Evolutionary conservation across 2,888 invertebrate genomes (phyloP).

Genomic region (Eledone cirrhosa): DNA sequence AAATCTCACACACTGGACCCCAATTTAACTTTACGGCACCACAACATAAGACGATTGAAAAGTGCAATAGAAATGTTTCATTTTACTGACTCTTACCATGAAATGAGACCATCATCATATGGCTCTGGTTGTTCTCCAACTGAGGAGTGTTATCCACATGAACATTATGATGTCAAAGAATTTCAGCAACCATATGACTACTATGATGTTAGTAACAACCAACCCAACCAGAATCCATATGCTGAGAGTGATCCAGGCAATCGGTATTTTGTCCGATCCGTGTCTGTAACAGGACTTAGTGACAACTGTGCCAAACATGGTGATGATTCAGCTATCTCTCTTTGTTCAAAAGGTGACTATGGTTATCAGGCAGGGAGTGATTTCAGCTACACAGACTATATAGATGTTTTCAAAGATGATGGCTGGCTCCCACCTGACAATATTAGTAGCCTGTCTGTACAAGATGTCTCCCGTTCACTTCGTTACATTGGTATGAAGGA

Average conservation of each 20-base stretch:
- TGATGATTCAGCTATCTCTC: constrained; percentile 59
- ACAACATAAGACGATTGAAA: constrained; percentile 50
- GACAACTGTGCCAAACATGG: constrained; percentile 48
- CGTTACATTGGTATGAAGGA: constrained; percentile 64
- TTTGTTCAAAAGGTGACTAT: constrained; percentile 50
- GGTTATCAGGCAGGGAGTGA: constrained; percentile 55
- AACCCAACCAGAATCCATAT: constrained; percentile 35
- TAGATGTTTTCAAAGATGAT: constrained; percentile 47
- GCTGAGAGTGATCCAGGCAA: constrained; percentile 50
- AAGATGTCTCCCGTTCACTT: constrained; percentile 58
- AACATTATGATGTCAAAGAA: not conserved
- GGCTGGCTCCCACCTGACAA: constrained; percentile 59
- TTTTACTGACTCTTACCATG: constrained; percentile 44
- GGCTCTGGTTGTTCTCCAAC: not conserved
- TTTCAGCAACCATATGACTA: not conserved
- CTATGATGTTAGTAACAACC: not conserved
- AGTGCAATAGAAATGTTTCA: constrained; percentile 55
- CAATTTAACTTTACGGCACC: constrained; percentile 57
- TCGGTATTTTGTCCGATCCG: constrained; percentile 40
- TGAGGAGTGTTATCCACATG: not conserved
- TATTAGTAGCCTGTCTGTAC: constrained; percentile 50
- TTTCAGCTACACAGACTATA: constrained; percentile 56
- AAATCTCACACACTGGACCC: constrained; percentile 46
- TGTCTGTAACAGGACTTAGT: constrained; percentile 47
- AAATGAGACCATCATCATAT: constrained; percentile 7